Base-by-base conservation (phyloP, 2,888 invertebrate species). In the Agapostemon virescens region DNA sequence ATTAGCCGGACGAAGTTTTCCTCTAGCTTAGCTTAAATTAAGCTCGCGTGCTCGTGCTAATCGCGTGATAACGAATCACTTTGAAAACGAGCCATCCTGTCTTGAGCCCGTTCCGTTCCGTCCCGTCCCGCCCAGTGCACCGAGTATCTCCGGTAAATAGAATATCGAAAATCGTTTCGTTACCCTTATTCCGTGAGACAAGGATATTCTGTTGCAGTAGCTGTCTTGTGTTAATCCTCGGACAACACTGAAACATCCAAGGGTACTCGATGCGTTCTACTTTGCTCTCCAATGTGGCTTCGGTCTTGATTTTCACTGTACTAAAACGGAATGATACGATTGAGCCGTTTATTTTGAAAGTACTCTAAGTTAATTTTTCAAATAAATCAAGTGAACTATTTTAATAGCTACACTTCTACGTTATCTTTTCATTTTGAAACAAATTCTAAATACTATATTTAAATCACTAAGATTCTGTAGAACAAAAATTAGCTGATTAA, bases 11-110 rank as follows among this genome's bases (percentile, higher is more conserved):
- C 81, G 75, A 86, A 88, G 85, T 88, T 88, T 87, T 88, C 84
- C 85, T 82, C 80, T 77, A 78, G 88, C 88, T 89, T 88, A 89
- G 85, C 86, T 83, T 80, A 83, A 86, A 88, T 88, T 88, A 88
- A 89, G 88, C 87, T 86, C 85, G 87, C 85, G 87, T 85, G 87
- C 88, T 85, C 80, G 79, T 82, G 88, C 86, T 90, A 90, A 90
- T 90, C 89, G 88, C 84, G 84, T 85, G 90, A 89, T 89, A 90
- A 89, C 88, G 86, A 86, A 87, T 86, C 83, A 79, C 86, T 76
- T 76, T 68, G 76, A 76, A 72, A 71, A 75, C 74, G 66, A 52
- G 74, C 15, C 69, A 30, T 68, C 38, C 17, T 17, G 58, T 58
- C 58, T 17, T 30, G 30, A 55, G n/a, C 5, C 15, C 26, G 58